Base-by-base conservation (phyloP, 2,888 invertebrate genomes). In the Lepetodrilus schrolli region DNA sequence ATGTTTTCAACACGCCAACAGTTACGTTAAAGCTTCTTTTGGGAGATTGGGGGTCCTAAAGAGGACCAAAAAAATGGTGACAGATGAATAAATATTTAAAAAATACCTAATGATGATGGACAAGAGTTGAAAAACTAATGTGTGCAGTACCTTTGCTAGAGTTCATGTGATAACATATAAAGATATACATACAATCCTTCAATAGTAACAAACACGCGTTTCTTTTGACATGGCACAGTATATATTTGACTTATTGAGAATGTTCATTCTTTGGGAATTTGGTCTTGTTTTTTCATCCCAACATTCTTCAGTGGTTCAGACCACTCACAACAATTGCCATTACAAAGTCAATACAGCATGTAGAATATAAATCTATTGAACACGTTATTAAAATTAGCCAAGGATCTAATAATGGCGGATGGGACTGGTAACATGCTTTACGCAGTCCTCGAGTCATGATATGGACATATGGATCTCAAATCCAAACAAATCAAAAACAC, bases 41-140 rank as follows among this genome's bases (percentile, higher is more conserved):
- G 83, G 83, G 80, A 76, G 43, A 78, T 78, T 82, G 82, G 86
- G 87, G 88, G 84, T 81, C 86, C 88, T 86, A 70, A 87, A 87
- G 80, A 85, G 87, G 84, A 82, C 86, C 87, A 86, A 74, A 80
- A 82, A 79, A 82, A 80, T 74, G 58, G 78, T 79, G 80, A 81
- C 65, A n/a, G 49, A 26, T 36, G 21, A 71, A 72, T 71, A 72
- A 71, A 66, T 43, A 73, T 30, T 26, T n/a, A 51, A 47, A 34
- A 68, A 47, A 68, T 43, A 68, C 10, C 21, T n/a, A n/a, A 47
- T 21, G 34, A 68, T 43, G 26, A 21, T 47, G 10, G 26, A 68
- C 38, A 47, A 30, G 47, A 47, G 7, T 20, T 26, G n/a, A 47
- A 43, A 23, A 30, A 26, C 43, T 43, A 38, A 23, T 23, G 21